Evolutionary conservation across 2,888 invertebrate genomes (phyloP), one percentile per base, ranked within the genome.

Genomic region (Ethmia dodecea): DNA sequence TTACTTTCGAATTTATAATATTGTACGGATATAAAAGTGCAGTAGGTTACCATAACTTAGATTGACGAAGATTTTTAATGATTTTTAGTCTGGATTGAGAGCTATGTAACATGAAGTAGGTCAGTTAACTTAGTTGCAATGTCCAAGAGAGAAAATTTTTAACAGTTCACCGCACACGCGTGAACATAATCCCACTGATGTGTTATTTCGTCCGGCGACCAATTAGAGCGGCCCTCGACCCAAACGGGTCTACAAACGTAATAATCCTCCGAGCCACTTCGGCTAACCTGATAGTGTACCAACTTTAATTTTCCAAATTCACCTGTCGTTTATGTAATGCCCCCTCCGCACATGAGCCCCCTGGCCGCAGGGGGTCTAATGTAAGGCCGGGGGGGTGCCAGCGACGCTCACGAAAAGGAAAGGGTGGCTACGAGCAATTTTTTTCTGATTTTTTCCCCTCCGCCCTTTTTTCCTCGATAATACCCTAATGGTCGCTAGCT

Each of bases 401-500:
- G 73, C 76, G 75, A 75, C 78, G 78, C 67, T 76, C 71, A 73
- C 79, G 74, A 75, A 84, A 83, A 81, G 79, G 79, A 81, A 83
- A 71, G 81, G 84, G 84, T 81, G 84, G 83, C 67, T 55, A 58
- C 64, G 60, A 71, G 72, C 74, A 80, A 75, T 80, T 84, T 86
- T 86, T 86, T 84, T 81, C 77, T 63, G 72, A 74, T 76, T 83
- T 81, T 72, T 67, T 74, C 70, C 75, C 78, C 72, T 60, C 67
- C 74, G 59, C 57, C 61, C 63, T 60, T 69, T 70, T 60, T 75
- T 74, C 74, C 78, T 67, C 83, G 84, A 86, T 86, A 84, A 86
- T 84, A 83, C 84, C 75, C 81, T 84, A 84, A 86, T 86, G 86
- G 86, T 78, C 73, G 78, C 74, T 69, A 60, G 81, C 81, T 86